Percentiles rank a stretch among this genome's conserved stretches.
Evolutionary conservation across 2,888 invertebrate genomes (phyloP).

Genomic region (Hoplodrina ambigua): DNA sequence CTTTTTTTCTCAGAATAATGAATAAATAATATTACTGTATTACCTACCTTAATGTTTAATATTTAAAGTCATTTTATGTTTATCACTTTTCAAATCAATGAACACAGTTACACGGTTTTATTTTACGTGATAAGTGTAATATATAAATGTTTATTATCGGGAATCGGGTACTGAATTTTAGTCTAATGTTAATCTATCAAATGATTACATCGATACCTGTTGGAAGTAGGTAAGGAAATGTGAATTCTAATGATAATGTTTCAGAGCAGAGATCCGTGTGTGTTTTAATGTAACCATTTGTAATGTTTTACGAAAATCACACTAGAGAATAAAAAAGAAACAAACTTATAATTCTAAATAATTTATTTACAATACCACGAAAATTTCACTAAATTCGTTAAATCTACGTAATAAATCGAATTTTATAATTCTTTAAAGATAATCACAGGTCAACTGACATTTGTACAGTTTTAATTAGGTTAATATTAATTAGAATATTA

Average conservation of each 20-base stretch:
- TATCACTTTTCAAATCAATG: neutral
- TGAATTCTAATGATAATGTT: no score
- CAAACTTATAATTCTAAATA: slow-evolving; percentile 27
- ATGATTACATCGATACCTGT: no score
- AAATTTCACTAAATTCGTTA: slow-evolving; percentile 43
- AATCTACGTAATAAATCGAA: slow-evolving; percentile 53
- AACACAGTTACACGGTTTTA: neutral
- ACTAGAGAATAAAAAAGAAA: slow-evolving; percentile 20
- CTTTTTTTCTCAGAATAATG: slow-evolving; percentile 12
- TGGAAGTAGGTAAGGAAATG: no score
- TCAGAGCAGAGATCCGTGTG: no score
- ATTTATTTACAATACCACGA: slow-evolving; percentile 60
- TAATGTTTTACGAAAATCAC: slow-evolving; percentile 1
- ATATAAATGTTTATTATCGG: no score
- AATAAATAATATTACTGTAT: neutral
- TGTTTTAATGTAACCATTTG: slow-evolving; percentile 3
- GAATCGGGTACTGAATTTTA: no score
- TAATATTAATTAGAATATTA: slow-evolving; percentile 53
- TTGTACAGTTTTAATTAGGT: slow-evolving; percentile 65
- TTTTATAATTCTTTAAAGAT: slow-evolving; percentile 57
- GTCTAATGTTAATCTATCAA: no score
- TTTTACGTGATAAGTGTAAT: no score
- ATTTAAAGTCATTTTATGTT: neutral
- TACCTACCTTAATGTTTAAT: neutral
- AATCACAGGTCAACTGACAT: slow-evolving; percentile 80